Evolutionary conservation across 2,797 vertebrate species (phyloP), one percentile per base, ranked within the genome.

Genomic region (Chromis chromis): DNA sequence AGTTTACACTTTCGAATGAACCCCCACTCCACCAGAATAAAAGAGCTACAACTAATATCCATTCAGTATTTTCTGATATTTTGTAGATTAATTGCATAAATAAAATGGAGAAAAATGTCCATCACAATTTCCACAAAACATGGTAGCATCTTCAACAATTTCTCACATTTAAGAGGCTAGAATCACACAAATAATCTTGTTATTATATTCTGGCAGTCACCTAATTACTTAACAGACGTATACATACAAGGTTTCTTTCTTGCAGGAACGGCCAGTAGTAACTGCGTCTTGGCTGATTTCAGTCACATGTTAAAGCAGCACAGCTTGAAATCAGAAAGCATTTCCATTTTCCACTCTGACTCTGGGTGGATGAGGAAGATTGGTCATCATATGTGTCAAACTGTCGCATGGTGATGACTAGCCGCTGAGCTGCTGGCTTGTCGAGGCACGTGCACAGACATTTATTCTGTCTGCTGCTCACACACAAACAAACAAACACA

Each of bases 251-350:
- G 44, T n/a, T 22, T 13, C 6, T 21, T 56, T 33, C 3, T 66
- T 17, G 14, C 31, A 7, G 21, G 28, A 64, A 19, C 33, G 24
- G 48, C 16, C 19, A 2, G 31, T 4, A 21, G 39, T 2, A 31
- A 8, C 46, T 78, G 69, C 63, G 39, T 9, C 62, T 76, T 2
- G 8, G 25, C n/a, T 57, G 33, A 55, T 75, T 70, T 82, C 59
- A 76, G 65, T 79, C 71, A 64, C 42, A 72, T 74, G 70, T 79
- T 82, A 85, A 86, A 70, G 65, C 27, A 78, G 65, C 76, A 60
- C 83, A 85, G 84, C 64, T 76, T 83, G 74, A 86, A 65, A 70
- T 86, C 76, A 80, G 61, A 73, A 87, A 86, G 82, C 11, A 82
- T 87, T 91, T 87, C 71, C 62, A 78, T 85, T 84, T 85, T 17